Conservation (phyloP, 2,797 vertebrate species). For the Ctenopoma multispine region DNA sequence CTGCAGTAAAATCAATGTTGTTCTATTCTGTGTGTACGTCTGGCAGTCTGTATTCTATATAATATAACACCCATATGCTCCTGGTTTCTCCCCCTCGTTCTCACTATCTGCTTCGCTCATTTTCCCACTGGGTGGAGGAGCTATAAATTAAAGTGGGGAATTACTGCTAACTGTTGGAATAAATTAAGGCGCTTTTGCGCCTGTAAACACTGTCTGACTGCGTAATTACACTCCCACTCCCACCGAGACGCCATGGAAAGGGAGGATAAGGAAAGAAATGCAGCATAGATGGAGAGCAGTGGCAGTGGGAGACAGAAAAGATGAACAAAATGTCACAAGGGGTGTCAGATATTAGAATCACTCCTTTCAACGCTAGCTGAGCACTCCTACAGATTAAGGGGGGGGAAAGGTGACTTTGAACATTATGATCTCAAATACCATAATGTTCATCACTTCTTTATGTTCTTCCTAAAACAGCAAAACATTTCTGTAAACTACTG, state of each 20-base stretch:
- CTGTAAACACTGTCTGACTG: conserved; percentile 88
- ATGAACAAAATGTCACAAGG: conserved; percentile 56
- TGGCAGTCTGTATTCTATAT: conserved; percentile 51
- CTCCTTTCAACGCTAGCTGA: conserved; percentile 32
- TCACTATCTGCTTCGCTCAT: conserved; percentile 66
- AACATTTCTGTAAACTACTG: conserved; percentile 11
- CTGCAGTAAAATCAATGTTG: conserved; percentile 35
- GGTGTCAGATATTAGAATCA: conserved; percentile 59
- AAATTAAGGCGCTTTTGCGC: conserved; percentile 88
- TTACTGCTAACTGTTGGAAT: conserved; percentile 89
- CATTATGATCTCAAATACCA: conserved; percentile 42
- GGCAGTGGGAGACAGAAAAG: conserved; percentile 38
- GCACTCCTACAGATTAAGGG: conserved; percentile 46
- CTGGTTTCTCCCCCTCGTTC: conserved; percentile 44
- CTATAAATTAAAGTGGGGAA: conserved; percentile 89
- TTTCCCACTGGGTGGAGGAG: conserved; percentile 82
- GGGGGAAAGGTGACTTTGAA: conserved; percentile 66
- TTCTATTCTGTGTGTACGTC: conserved; percentile 26
- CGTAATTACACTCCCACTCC: conserved; percentile 87
- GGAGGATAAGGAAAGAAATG: conserved; percentile 64
- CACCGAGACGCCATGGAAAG: conserved; percentile 76
- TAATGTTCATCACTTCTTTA: conserved; percentile 42
- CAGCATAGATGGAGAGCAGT: conserved; percentile 51
- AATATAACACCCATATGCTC: conserved; percentile 68
- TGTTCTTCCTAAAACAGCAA: neutral